Evolutionary conservation across 2,888 invertebrate species (phyloP).

Genomic region (Protonemura montana): DNA sequence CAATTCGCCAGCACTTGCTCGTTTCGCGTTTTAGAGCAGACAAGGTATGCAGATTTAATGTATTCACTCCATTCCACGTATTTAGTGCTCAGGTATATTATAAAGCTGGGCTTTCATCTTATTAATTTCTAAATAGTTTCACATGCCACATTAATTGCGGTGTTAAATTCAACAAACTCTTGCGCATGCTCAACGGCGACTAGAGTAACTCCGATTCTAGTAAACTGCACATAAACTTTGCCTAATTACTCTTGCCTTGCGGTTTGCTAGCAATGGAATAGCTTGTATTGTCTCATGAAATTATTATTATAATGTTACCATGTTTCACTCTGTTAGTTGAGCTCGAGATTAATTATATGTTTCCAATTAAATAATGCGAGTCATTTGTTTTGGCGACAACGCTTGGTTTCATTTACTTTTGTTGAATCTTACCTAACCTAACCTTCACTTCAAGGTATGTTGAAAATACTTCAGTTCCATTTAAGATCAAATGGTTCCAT

Average conservation of each 20-base stretch:
- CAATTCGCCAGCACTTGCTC: too few relatives aligned
- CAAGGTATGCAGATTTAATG: background rate
- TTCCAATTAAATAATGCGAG: background rate
- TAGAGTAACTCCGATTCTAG: background rate
- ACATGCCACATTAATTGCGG: constrained; percentile 12
- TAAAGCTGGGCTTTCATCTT: background rate
- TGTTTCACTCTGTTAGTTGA: background rate
- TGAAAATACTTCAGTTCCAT: too few relatives aligned
- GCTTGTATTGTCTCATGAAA: background rate
- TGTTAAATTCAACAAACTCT: background rate
- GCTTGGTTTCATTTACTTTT: too few relatives aligned
- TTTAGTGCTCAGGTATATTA: constrained; percentile 7
- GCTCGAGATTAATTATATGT: background rate
- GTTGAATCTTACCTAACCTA: too few relatives aligned
- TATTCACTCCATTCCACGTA: background rate
- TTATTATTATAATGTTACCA: constrained; percentile 7
- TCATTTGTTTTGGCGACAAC: background rate
- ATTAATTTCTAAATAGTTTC: constrained; percentile 12
- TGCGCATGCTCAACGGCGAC: background rate
- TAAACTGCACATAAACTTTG: background rate
- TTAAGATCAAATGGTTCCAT: too few relatives aligned
- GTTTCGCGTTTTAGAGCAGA: background rate
- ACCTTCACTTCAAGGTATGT: too few relatives aligned
- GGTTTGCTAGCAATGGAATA: background rate
- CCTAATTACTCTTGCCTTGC: background rate